A percentile compares a stretch with the other conserved stretches of the same genome.
phyloP scores from a whole-genome alignment of 2,113 vertebrate species.

The Toxotes chatareus region DNA sequence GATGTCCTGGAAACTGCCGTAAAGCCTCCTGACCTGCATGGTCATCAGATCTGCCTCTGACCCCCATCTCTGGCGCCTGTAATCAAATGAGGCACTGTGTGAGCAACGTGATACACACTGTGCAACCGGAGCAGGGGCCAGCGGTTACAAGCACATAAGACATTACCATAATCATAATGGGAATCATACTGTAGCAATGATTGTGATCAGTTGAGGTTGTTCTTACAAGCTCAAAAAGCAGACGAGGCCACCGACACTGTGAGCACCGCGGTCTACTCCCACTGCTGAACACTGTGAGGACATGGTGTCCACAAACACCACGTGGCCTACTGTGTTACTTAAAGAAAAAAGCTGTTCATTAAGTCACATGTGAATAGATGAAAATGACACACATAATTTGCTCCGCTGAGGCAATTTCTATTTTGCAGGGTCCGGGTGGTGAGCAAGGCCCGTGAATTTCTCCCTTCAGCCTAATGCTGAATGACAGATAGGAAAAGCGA shows the following conservation, averaged over 20 bases:
- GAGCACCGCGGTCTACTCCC: not conserved
- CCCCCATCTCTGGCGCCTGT: constrained; percentile 67
- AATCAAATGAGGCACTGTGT: constrained; percentile 74
- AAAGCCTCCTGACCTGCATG: constrained; percentile 57
- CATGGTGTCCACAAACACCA: not conserved
- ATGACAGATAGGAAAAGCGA: constrained; percentile 70
- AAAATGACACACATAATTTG: constrained; percentile 48
- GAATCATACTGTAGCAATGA: constrained; percentile 41
- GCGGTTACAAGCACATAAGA: constrained; percentile 47
- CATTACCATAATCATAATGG: constrained; percentile 44
- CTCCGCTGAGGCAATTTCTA: constrained; percentile 29
- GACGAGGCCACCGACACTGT: not conserved
- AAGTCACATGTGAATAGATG: constrained; percentile 23
- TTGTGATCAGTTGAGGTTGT: constrained; percentile 27
- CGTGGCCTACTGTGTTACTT: not conserved
- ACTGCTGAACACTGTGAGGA: not conserved
- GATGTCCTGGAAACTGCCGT: constrained; percentile 57
- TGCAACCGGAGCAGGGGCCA: constrained; percentile 44
- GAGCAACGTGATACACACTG: constrained; percentile 62
- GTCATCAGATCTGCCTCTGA: constrained; percentile 73
- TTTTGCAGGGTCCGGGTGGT: constrained; percentile 35
- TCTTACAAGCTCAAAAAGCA: constrained; percentile 5
- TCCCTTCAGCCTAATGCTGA: constrained; percentile 69
- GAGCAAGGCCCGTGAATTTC: constrained; percentile 24
- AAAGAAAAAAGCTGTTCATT: constrained; percentile 35